Percentiles rank a stretch among this genome's conserved stretches.
Conservation (phyloP, 1,140 invertebrate genomes). For the Parasteatoda tepidariorum region DNA sequence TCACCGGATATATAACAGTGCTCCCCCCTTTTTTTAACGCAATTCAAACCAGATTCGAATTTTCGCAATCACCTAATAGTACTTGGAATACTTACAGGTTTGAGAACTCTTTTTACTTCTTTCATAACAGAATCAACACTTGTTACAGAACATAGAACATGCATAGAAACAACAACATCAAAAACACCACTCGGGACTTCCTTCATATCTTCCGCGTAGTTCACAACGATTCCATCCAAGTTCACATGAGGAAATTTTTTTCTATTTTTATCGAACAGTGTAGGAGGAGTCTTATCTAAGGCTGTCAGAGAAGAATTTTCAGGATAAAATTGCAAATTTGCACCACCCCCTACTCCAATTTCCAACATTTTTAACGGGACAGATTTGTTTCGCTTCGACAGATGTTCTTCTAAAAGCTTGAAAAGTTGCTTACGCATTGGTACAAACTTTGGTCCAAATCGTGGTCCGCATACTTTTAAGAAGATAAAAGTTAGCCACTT, state of each 20-base stretch:
- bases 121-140: slow-evolving; percentile 63
- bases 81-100: slow-evolving; percentile 26
- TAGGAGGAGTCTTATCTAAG: slow-evolving; percentile 19
- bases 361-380: slow-evolving; percentile 21
- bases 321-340: slow-evolving; percentile 50
- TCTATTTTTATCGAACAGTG: slow-evolving; percentile 24
- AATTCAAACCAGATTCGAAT: too few species aligned
- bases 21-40: too few species aligned
- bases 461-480: background rate
- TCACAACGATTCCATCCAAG: slow-evolving; percentile 63
- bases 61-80: too few species aligned
- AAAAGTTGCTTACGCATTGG: background rate
- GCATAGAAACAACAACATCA: slow-evolving; percentile 66
- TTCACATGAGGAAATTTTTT: slow-evolving; percentile 45
- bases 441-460: background rate
- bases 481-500: background rate
- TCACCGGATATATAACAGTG: too few species aligned
- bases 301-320: slow-evolving; percentile 24
- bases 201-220: slow-evolving; percentile 64
- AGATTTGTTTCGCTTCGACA: background rate
- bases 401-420: background rate
- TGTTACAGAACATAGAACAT: slow-evolving; percentile 65
- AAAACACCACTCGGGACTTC: slow-evolving; percentile 63
- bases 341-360: slow-evolving; percentile 56
- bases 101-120: slow-evolving; percentile 66